Evolutionary conservation across 64 coral and sea anemone genomes (phyloP).

Genomic region (Catalaphyllia jardinei): DNA sequence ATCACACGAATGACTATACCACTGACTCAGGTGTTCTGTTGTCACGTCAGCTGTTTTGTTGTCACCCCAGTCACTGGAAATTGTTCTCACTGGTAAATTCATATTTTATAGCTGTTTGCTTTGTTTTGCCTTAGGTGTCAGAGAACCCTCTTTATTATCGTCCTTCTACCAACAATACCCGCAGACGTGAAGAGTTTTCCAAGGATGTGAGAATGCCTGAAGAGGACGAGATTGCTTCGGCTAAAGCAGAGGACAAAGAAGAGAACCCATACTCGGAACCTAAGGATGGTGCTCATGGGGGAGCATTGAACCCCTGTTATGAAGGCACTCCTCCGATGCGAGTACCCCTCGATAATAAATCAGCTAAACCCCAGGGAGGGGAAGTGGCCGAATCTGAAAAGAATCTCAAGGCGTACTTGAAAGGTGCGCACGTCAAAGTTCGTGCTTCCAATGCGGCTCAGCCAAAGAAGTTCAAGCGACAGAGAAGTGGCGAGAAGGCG

Average conservation of each 20-base stretch:
- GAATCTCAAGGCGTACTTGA: neutral
- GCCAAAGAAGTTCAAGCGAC: neutral
- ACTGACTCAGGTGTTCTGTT: too few relatives aligned
- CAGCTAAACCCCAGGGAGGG: neutral
- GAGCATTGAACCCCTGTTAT: neutral
- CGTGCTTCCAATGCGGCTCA: conserved; percentile 22
- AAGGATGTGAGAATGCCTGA: neutral
- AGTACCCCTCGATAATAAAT: neutral
- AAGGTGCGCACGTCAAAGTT: neutral
- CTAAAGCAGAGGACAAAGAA: conserved; percentile 10
- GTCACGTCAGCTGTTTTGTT: neutral
- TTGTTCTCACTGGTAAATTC: too few relatives aligned
- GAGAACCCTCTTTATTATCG: conserved; percentile 6
- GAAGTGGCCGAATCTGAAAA: neutral
- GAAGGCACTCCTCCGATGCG: neutral
- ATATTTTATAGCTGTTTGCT: neutral
- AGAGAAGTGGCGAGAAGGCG: conserved; percentile 2
- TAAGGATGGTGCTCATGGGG: neutral
- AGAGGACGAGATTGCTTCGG: neutral
- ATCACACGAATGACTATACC: too few relatives aligned
- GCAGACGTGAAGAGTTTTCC: neutral
- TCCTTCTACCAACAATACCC: neutral
- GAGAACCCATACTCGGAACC: conserved; percentile 12
- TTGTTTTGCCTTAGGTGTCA: neutral
- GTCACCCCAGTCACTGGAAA: neutral